Conservation (phyloP, 2,888 invertebrate genomes). For the Megalurothrips usitatus region DNA sequence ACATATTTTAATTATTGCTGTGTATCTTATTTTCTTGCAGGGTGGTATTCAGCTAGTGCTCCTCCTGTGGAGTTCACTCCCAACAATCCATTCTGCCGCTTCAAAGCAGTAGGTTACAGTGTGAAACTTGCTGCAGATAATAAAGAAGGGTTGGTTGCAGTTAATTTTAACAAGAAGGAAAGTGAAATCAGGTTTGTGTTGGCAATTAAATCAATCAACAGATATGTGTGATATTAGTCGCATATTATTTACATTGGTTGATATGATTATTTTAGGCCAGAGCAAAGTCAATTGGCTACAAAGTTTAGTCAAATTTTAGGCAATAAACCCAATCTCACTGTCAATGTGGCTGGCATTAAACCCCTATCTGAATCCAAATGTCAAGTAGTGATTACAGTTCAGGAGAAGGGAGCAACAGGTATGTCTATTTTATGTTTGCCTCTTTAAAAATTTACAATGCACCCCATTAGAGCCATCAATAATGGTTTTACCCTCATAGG, state of each 20-base stretch:
- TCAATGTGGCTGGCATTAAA: conserved; percentile 72
- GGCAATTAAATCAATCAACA: neutral
- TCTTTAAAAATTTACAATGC: neutral
- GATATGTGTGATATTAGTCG: neutral
- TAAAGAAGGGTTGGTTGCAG: conserved; percentile 83
- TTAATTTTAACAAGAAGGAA: conserved; percentile 77
- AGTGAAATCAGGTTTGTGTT: conserved; percentile 66
- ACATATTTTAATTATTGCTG: neutral
- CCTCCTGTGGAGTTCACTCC: conserved; percentile 78
- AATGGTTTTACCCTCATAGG: conserved; percentile 47
- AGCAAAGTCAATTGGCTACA: conserved; percentile 64
- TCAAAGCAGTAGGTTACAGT: conserved; percentile 93
- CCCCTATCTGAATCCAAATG: conserved; percentile 73
- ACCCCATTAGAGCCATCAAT: neutral
- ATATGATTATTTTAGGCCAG: conserved; percentile 50
- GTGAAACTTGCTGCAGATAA: conserved; percentile 80
- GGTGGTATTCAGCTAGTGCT: conserved; percentile 71
- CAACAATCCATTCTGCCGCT: conserved; percentile 86
- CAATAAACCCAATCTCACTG: conserved; percentile 75
- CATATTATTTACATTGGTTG: neutral
- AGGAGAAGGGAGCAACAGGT: conserved; percentile 61
- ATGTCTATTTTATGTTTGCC: conserved; percentile 21
- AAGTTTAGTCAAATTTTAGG: conserved; percentile 69
- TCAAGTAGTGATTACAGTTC: conserved; percentile 69
- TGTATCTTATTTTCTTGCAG: conserved; percentile 43